These are phyloP conservation scores for Falcaria lacertinaria DNA, from an alignment of 2,888 invertebrate species.

Conservation along the genomic window DNA sequence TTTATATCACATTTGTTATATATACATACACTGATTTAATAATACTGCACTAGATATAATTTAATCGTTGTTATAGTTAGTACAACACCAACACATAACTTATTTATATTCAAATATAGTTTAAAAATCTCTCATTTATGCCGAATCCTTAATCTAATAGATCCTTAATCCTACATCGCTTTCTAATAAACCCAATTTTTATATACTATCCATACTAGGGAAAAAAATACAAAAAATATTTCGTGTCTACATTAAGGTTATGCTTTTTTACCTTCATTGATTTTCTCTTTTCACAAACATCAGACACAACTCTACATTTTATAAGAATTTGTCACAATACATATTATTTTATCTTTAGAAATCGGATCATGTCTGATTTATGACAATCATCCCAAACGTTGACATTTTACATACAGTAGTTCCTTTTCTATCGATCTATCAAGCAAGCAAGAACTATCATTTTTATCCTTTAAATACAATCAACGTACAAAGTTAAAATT, in stretches of 20 bases:
- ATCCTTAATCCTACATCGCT: too few species aligned
- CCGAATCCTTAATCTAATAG: too few species aligned
- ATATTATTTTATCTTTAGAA: conserved; percentile 24
- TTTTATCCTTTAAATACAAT: background rate
- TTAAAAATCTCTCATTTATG: too few species aligned
- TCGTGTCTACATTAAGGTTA: conserved; percentile 13
- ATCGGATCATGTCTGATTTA: conserved; percentile 35
- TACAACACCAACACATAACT: background rate
- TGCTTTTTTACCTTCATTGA: conserved; percentile 40
- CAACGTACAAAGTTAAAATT: background rate
- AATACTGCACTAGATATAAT: background rate
- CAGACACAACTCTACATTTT: conserved; percentile 45
- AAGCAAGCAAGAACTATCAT: too few species aligned
- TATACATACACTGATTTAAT: background rate
- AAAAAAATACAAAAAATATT: conserved; percentile 3
- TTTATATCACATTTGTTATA: too few species aligned
- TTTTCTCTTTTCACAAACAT: conserved; percentile 79
- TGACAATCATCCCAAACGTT: conserved; percentile 20
- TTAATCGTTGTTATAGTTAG: background rate
- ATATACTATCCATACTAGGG: conserved; percentile 4
- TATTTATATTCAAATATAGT: background rate
- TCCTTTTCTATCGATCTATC: background rate
- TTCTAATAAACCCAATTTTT: background rate
- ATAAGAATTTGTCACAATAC: conserved; percentile 18
- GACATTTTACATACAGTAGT: conserved; percentile 3